phyloP scores from a whole-genome alignment of 2,797 vertebrate genomes.

The Allobates femoralis region DNA sequence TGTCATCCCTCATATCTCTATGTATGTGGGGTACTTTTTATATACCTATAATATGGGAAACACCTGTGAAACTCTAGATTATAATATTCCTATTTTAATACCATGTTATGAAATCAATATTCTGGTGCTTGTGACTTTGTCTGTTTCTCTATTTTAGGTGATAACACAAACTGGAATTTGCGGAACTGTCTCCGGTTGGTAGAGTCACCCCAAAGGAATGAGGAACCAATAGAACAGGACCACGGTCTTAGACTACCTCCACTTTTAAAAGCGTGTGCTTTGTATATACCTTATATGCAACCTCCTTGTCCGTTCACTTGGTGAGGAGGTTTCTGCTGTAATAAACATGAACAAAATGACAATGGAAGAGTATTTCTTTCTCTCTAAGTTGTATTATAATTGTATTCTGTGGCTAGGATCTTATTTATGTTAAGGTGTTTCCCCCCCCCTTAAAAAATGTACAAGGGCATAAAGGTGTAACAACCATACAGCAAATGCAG shows the following conservation, averaged over 20 bases:
- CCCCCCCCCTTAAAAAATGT: no score
- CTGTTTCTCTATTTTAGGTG: slow-evolving; percentile 71
- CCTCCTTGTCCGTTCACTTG: background rate
- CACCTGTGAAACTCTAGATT: no score
- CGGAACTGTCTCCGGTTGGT: slow-evolving; percentile 79
- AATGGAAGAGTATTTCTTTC: background rate
- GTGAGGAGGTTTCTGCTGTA: slow-evolving; percentile 34
- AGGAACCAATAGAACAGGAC: slow-evolving; percentile 65
- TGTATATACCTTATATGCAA: slow-evolving; percentile 30
- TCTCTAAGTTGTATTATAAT: background rate
- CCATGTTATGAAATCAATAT: background rate
- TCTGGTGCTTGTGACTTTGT: background rate
- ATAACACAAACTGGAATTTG: slow-evolving; percentile 70
- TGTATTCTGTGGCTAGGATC: no score
- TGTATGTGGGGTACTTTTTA: no score
- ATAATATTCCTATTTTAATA: background rate
- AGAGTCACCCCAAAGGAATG: slow-evolving; percentile 77
- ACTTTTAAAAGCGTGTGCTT: slow-evolving; percentile 22
- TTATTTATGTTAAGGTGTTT: no score
- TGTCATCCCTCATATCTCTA: background rate
- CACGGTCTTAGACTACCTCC: background rate
- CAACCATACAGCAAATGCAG: no score
- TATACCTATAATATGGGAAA: no score
- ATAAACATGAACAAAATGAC: slow-evolving; percentile 40
- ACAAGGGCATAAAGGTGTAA: no score